Conservation (phyloP, 2,113 vertebrate species). For the Campylorhamphus procurvoides region DNA sequence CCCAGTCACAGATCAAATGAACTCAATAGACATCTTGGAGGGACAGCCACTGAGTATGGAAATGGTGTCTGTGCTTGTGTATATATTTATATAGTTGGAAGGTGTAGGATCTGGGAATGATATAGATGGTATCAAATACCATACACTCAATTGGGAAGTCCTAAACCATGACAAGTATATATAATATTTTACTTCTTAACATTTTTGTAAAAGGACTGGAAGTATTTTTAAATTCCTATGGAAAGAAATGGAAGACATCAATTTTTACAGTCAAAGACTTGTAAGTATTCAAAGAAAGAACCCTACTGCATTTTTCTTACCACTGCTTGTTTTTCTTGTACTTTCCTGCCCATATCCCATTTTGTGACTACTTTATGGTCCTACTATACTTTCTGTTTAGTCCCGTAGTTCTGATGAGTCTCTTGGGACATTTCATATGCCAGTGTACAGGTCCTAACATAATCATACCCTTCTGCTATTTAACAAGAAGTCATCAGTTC, state of each 20-base stretch:
- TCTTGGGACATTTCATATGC: neutral
- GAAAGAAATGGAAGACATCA: neutral
- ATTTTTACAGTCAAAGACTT: neutral
- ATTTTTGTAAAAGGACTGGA: neutral
- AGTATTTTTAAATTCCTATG: neutral
- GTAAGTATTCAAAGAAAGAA: neutral
- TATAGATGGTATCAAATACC: neutral
- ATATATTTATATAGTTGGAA: neutral
- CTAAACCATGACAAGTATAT: neutral
- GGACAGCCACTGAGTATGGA: neutral
- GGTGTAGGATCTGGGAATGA: neutral
- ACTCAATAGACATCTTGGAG: neutral
- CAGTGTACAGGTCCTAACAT: neutral
- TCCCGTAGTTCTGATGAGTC: neutral
- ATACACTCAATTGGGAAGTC: neutral
- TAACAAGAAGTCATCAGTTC: constrained; percentile 1
- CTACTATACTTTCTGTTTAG: neutral
- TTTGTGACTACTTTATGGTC: neutral
- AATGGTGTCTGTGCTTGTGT: neutral
- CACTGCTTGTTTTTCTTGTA: neutral
- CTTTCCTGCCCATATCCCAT: accelerated
- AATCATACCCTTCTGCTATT: neutral
- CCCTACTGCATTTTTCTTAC: neutral
- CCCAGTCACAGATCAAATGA: neutral
- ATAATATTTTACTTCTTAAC: neutral